Evolutionary conservation across 2,888 invertebrate genomes (phyloP).

Genomic region (Lissocephala sabroskyi): DNA sequence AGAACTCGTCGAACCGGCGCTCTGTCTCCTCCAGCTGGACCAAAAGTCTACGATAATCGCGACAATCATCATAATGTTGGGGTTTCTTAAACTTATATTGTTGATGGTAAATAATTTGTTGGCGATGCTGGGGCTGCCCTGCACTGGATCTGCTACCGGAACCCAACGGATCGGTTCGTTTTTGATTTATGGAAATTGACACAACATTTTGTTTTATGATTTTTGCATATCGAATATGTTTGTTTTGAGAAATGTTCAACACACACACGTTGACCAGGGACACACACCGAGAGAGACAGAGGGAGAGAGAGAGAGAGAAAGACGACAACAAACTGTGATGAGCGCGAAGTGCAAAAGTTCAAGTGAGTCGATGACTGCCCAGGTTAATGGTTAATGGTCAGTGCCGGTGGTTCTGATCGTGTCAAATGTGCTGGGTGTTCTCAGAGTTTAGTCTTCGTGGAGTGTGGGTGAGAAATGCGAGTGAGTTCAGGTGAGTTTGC

Average conservation of each 20-base stretch:
- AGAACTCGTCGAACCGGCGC: conserved; percentile 93
- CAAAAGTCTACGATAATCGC: conserved; percentile 80
- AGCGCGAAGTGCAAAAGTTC: conserved; percentile 38
- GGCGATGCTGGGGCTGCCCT: conserved; percentile 69
- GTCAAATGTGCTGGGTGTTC: background rate
- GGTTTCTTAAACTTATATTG: conserved; percentile 69
- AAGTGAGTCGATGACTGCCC: conserved; percentile 17
- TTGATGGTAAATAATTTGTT: conserved; percentile 70
- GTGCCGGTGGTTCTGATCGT: no score
- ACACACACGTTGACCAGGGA: conserved; percentile 14
- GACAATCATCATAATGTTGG: conserved; percentile 72
- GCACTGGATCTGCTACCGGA: conserved; percentile 69
- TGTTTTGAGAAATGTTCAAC: conserved; percentile 23
- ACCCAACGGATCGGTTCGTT: conserved; percentile 22
- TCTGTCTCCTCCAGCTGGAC: conserved; percentile 96
- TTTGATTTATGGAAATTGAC: conserved; percentile 18
- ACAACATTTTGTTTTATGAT: conserved; percentile 10
- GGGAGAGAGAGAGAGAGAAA: conserved; percentile 54
- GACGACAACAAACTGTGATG: conserved; percentile 50
- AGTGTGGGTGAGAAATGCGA: background rate
- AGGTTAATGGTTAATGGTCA: no score
- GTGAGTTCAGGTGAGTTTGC: background rate
- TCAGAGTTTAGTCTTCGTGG: background rate
- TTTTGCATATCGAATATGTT: conserved; percentile 9
- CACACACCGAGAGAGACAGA: conserved; percentile 27